phyloP scores from a whole-genome alignment of 1,140 invertebrate species.

The Penaeus indicus region DNA sequence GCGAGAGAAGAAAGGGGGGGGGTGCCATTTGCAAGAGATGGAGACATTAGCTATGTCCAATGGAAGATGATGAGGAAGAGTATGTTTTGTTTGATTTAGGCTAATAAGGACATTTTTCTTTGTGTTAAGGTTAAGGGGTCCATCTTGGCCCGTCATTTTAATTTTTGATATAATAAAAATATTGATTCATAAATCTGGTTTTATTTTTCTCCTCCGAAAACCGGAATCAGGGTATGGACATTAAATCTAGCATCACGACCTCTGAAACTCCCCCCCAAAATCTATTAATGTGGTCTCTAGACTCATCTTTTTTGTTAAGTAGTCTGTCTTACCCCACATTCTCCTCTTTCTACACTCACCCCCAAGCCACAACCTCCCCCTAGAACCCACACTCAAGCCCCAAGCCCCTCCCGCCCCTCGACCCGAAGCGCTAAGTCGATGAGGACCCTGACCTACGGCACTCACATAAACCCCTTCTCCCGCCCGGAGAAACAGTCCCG shows the following conservation, averaged over 20 bases:
- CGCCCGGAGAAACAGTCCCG: too few species aligned
- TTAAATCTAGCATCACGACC: background rate
- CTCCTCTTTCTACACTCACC: too few species aligned
- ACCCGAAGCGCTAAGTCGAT: too few species aligned
- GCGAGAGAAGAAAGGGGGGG: constrained; percentile 15
- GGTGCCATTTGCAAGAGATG: constrained; percentile 10
- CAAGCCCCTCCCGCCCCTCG: too few species aligned
- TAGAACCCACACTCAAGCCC: too few species aligned
- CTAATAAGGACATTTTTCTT: background rate
- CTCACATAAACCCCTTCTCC: too few species aligned
- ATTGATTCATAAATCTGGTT: background rate
- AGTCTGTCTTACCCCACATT: background rate
- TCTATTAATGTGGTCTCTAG: background rate
- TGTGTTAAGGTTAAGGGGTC: constrained; percentile 13
- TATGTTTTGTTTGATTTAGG: too few species aligned
- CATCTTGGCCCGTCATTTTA: constrained; percentile 17
- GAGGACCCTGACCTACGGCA: too few species aligned
- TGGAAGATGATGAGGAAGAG: too few species aligned
- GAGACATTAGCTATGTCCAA: too few species aligned
- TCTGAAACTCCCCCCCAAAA: background rate
- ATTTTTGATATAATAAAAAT: constrained; percentile 9
- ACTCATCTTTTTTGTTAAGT: constrained; percentile 1
- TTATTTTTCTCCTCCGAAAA: background rate
- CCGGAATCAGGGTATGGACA: background rate
- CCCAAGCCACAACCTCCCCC: too few species aligned